phyloP scores from a whole-genome alignment of 2,888 invertebrate genomes.

The Drosophila sordidapex region DNA sequence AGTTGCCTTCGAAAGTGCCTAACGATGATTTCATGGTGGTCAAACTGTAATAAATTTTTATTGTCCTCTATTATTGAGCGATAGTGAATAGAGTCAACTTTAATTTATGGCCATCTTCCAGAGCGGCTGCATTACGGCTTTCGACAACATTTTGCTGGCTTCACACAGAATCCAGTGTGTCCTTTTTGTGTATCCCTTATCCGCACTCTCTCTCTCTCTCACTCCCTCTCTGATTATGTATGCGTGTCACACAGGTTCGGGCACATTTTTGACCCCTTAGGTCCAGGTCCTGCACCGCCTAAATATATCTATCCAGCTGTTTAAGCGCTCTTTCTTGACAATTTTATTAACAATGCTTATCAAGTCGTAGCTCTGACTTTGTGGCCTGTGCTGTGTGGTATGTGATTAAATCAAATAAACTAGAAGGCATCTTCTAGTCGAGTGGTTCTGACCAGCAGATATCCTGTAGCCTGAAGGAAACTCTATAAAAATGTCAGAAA shows the following conservation, averaged over 20 bases:
- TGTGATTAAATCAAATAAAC: constrained; percentile 1
- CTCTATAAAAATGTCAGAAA: neutral
- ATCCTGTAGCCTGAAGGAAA: neutral
- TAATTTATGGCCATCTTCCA: constrained; percentile 70
- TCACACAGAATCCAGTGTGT: constrained; percentile 24
- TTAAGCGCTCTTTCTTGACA: constrained; percentile 76
- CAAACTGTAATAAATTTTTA: constrained; percentile 82
- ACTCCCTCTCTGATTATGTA: constrained; percentile 42
- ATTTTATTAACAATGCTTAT: constrained; percentile 80
- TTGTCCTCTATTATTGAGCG: constrained; percentile 75
- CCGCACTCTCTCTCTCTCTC: constrained; percentile 3
- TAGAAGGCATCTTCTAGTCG: too few species aligned
- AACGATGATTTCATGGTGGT: constrained; percentile 85
- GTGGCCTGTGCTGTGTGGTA: neutral
- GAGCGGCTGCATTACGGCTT: constrained; percentile 45
- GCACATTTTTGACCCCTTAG: constrained; percentile 34
- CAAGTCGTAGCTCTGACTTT: constrained; percentile 35
- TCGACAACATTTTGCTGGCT: constrained; percentile 18
- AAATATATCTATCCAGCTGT: constrained; percentile 72
- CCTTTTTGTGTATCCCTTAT: constrained; percentile 13
- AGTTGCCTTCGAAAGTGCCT: constrained; percentile 59
- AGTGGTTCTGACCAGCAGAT: neutral
- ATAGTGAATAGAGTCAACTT: constrained; percentile 51
- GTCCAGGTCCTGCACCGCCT: constrained; percentile 29
- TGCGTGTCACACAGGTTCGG: constrained; percentile 69